These are phyloP conservation scores for Chloroclysta siterata DNA, from an alignment of 2,888 invertebrate species.

Conservation along the genomic window DNA sequence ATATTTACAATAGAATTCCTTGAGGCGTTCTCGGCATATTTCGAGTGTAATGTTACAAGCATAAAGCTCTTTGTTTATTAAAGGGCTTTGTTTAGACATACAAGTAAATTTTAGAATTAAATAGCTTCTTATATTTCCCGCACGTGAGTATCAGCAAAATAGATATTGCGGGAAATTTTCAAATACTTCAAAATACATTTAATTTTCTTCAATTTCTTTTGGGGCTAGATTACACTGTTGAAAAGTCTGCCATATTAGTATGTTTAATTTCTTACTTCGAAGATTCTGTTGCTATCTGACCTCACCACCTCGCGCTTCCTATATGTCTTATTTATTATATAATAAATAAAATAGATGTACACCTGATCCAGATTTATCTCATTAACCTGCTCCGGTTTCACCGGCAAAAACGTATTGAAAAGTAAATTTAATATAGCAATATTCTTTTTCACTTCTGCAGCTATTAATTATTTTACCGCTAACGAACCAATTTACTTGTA, in stretches of 20 bases:
- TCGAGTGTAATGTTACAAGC: constrained; percentile 18
- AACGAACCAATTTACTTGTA: constrained; percentile 24
- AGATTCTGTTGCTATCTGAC: no score
- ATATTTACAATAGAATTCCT: constrained; percentile 22
- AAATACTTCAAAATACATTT: no score
- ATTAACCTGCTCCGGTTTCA: not conserved
- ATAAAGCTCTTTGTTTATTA: constrained; percentile 14
- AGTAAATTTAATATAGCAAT: constrained; percentile 2
- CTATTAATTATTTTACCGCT: constrained; percentile 23
- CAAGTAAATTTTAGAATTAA: constrained; percentile 15
- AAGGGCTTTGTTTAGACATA: constrained; percentile 14
- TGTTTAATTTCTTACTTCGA: no score
- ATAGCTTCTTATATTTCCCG: constrained; percentile 10
- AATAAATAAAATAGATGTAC: no score
- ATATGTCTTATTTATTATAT: no score
- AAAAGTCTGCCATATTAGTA: no score
- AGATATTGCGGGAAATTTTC: no score
- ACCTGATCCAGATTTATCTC: not conserved
- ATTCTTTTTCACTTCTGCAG: constrained; percentile 1
- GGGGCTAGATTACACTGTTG: no score
- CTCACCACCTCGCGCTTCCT: no score
- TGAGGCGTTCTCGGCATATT: constrained; percentile 21
- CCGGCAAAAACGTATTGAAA: not conserved
- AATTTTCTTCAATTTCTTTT: no score
- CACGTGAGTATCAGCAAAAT: not conserved